Base-by-base conservation (phyloP, 2,113 vertebrate genomes). In the Vulpes vulpes region DNA sequence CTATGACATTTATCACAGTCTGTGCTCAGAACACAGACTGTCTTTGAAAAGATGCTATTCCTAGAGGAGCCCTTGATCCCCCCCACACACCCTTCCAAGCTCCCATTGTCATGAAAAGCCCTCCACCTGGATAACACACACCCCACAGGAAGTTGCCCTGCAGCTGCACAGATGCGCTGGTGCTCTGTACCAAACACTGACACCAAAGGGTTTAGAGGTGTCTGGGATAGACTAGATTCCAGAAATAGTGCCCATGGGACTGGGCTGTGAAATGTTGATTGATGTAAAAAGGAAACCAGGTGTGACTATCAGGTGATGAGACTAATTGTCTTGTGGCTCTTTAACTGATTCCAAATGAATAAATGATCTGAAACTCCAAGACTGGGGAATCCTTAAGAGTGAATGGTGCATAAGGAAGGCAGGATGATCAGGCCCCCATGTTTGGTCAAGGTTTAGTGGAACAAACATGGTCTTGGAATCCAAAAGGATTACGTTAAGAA, bases 311-410 rank as follows among this genome's bases (percentile, higher is more conserved):
- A 73, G 60, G 15, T 49, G 91, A 85, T 62, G 69, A 89, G 67
- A 90, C 74, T 67, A 71, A 74, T 25, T 71, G 17, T 51, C 65
- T 83, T n/a, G 55, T 73, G 83, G 23, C 71, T 95, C 22, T 69
- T 88, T 71, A 79, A 82, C 57, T 88, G 78, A 94, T 73, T 89
- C 49, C 60, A 89, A 65, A 85, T n/a, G 59, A 93, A 35, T 84
- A 76, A 51, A 95, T 5, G 14, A 43, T 76, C 89, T 89, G 23
- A 88, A 88, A 64, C 16, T 3, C 8, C 6, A 12, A 30, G 53
- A 82, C 59, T 69, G 30, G 14, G 38, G 73, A 89, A 22, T 78
- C 53, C 43, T 82, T 32, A 64, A 91, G 53, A 67, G 93, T 64
- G 20, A 59, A 59, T 76, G 35, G 11, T 78, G 1, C 16, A 11